Evolutionary conservation across 2,113 vertebrate genomes (phyloP), one percentile per base, ranked within the genome.

Genomic region (Eretmochelys imbricata): DNA sequence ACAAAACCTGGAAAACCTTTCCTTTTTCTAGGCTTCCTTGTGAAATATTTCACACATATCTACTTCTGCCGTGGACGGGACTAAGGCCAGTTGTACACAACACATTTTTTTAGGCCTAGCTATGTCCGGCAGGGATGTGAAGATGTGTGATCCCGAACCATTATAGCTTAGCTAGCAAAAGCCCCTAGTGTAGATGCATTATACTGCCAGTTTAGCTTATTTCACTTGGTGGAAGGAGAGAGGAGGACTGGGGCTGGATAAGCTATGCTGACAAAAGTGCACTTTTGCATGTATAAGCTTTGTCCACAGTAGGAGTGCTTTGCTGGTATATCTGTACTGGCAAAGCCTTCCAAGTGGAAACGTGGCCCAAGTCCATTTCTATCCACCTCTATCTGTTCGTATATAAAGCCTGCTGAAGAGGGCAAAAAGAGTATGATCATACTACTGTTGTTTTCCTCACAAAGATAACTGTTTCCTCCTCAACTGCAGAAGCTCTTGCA

Each of bases 1-100:
- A 85, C 48, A 89, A 93, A 90, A 89, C 89, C 87, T 80, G 91
- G 82, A 82, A 80, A 78, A 84, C 85, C 82, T 93, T 93, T 85
- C 69, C 51, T 95, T 92, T 90, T 91, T 92, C 87, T 38, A 91
- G 69, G 82, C 84, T 97, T 96, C 94, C 86, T 85, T 42, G 75
- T 79, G 6, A 69, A 82, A 80, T 85, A 85, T 78, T 97, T 93
- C 87, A 87, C 94, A 80, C 88, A n/a, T 29, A 46, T 16, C 27
- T 72, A 1, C 92, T 87, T 91, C 89, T 93, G 76, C 51, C 55
- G 88, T 27, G 78, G 88, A 53, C 13, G 13, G 31, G 90, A 48
- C 35, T 89, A 0, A 1, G 84, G 80, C 80, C 82, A 38, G 72
- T 19, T 50, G 49, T 72, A n/a, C 4, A 20, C 84, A 91, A 59